Evolutionary conservation across 2,888 invertebrate species (phyloP).

Genomic region (Pinctada fucata): DNA sequence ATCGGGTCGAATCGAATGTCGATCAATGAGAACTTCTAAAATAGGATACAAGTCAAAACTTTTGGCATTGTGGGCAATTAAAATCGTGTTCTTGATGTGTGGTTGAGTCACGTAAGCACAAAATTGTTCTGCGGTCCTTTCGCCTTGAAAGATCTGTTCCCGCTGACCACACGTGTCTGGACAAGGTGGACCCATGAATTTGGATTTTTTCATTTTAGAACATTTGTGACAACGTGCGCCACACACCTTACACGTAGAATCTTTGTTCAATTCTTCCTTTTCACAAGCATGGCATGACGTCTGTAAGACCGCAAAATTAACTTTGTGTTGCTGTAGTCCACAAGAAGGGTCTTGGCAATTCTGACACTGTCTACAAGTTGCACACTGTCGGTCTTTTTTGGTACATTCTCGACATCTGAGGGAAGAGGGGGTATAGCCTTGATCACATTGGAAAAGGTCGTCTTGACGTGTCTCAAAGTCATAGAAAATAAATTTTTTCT

Average conservation of each 20-base stretch:
- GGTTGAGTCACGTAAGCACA: conserved; percentile 37
- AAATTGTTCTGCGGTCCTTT: conserved; percentile 35
- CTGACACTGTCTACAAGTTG: conserved; percentile 10
- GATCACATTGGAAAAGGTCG: conserved; percentile 23
- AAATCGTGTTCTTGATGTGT: conserved; percentile 33
- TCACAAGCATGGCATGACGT: conserved; percentile 12
- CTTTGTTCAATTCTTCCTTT: conserved; percentile 21
- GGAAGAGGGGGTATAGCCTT: conserved; percentile 9
- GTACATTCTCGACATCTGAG: conserved; percentile 4
- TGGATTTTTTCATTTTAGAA: conserved; percentile 5
- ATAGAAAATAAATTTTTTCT: conserved; percentile 31
- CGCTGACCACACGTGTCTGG: conserved; percentile 41
- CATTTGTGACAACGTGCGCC: conserved; percentile 16
- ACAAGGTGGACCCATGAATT: conserved; percentile 2
- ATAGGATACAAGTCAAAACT: conserved; percentile 33
- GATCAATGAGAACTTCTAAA: conserved; percentile 29
- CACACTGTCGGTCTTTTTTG: conserved; percentile 3
- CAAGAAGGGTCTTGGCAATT: conserved; percentile 13
- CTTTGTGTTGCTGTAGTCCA: conserved; percentile 8
- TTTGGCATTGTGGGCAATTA: conserved; percentile 37
- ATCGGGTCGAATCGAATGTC: conserved; percentile 37
- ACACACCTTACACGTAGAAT: conserved; percentile 25
- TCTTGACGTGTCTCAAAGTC: conserved; percentile 37
- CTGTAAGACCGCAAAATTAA: conserved; percentile 20
- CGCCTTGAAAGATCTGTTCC: conserved; percentile 40